Conservation (phyloP, 1,140 invertebrate genomes). For the Listronotus bonariensis region DNA sequence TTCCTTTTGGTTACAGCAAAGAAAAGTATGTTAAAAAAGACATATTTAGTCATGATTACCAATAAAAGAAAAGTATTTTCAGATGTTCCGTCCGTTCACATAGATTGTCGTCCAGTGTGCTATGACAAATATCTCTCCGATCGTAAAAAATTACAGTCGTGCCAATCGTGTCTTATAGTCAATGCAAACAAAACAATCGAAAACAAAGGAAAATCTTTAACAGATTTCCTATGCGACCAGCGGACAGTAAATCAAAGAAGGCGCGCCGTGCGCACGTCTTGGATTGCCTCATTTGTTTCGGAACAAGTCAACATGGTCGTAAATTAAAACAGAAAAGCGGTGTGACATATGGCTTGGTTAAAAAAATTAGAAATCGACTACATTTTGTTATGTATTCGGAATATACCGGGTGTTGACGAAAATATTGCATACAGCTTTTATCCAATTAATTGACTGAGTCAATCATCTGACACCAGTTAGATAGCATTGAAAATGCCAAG, state of each 20-base stretch:
- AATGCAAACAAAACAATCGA: conserved; percentile 1
- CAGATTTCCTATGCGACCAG: conserved; percentile 2
- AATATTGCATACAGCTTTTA: too few species aligned
- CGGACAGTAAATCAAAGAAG: conserved; percentile 8
- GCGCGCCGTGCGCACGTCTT: conserved; percentile 10
- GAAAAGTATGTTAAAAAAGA: too few species aligned
- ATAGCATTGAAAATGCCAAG: too few species aligned
- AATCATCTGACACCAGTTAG: too few species aligned
- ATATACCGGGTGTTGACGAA: too few species aligned
- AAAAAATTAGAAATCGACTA: too few species aligned
- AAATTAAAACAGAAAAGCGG: neutral
- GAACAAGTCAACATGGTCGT: neutral
- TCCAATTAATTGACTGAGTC: conserved; percentile 20
- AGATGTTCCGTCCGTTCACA: too few species aligned
- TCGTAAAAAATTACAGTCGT: neutral
- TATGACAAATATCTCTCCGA: neutral
- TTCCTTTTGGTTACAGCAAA: too few species aligned
- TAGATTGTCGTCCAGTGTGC: too few species aligned
- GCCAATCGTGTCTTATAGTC: conserved; percentile 5
- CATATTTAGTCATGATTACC: too few species aligned
- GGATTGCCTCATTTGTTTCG: conserved; percentile 17
- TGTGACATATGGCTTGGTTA: conserved; percentile 11
- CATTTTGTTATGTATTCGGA: too few species aligned
- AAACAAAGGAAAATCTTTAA: conserved; percentile 9
- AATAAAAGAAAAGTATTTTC: too few species aligned